Evolutionary conservation across 1,140 invertebrate genomes (phyloP).

Genomic region (Bombus breviceps): DNA sequence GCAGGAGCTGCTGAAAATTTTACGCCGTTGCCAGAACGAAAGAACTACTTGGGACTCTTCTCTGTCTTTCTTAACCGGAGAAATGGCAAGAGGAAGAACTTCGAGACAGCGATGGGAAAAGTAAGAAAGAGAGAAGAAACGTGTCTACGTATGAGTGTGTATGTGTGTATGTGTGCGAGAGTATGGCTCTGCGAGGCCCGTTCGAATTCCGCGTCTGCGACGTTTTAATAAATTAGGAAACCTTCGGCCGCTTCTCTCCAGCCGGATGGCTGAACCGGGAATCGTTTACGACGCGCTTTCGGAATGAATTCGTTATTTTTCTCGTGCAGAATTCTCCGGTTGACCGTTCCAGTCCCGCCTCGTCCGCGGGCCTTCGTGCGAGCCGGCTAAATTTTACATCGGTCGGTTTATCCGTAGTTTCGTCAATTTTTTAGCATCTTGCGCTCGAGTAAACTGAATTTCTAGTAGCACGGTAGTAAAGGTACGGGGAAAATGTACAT

Average conservation of each 20-base stretch:
- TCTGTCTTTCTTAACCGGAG: neutral
- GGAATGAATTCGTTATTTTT: conserved; percentile 65
- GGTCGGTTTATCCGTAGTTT: conserved; percentile 10
- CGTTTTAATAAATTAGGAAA: conserved; percentile 68
- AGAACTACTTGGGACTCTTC: neutral
- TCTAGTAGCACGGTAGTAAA: too few relatives aligned
- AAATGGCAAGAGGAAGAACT: conserved; percentile 22
- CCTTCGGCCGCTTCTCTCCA: conserved; percentile 39
- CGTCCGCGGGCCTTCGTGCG: neutral
- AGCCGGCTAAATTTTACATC: conserved; percentile 27
- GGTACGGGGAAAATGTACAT: too few relatives aligned
- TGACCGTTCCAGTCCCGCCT: conserved; percentile 38
- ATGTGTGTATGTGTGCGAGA: neutral
- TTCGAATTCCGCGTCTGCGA: conserved; percentile 65
- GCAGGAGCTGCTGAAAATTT: conserved; percentile 65
- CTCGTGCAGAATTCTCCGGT: conserved; percentile 3
- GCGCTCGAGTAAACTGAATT: neutral
- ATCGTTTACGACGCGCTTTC: conserved; percentile 65
- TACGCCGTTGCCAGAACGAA: conserved; percentile 21
- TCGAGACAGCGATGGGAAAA: conserved; percentile 2
- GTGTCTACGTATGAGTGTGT: neutral
- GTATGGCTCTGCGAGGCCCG: conserved; percentile 16
- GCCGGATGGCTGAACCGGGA: conserved; percentile 59
- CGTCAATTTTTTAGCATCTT: conserved; percentile 22
- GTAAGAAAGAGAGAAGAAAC: neutral